Percentiles rank a stretch among this genome's conserved stretches.
Evolutionary conservation across 2,113 vertebrate genomes (phyloP).

Genomic region (Lutjanus erythropterus): DNA sequence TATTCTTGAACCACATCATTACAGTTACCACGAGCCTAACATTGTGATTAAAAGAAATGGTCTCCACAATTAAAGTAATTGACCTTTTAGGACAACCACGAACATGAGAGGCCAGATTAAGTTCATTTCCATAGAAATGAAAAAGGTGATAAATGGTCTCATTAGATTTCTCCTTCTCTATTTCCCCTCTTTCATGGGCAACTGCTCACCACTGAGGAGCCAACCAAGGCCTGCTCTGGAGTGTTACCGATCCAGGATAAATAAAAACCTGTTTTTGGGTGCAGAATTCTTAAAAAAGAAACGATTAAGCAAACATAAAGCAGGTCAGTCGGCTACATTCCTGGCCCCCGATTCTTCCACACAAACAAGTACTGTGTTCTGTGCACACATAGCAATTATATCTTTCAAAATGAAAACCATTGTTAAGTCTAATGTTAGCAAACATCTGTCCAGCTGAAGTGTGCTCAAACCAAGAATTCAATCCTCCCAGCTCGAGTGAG

Average conservation of each 20-base stretch:
- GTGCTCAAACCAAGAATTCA: conserved; percentile 9
- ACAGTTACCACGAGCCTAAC: neutral
- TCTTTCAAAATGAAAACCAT: conserved; percentile 5
- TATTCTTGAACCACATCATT: conserved; percentile 21
- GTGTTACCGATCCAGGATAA: neutral
- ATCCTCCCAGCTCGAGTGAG: conserved; percentile 1
- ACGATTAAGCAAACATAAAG: conserved; percentile 5
- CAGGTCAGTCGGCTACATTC: neutral
- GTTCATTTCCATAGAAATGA: conserved; percentile 7
- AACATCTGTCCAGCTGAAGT: neutral
- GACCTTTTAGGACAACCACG: conserved; percentile 21
- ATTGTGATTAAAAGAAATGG: conserved; percentile 23
- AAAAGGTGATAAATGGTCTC: conserved; percentile 25
- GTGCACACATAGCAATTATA: neutral
- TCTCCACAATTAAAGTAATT: conserved; percentile 11
- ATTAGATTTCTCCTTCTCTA: conserved; percentile 4
- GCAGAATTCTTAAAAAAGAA: neutral
- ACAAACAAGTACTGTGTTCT: neutral
- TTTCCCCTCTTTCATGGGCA: neutral
- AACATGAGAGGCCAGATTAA: neutral
- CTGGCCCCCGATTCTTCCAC: neutral
- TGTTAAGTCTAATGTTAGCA: neutral
- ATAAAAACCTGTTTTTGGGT: neutral
- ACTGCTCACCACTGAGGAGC: neutral
- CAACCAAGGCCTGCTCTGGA: neutral